Conservation (phyloP, 1,140 invertebrate genomes). For the Atta cephalotes region DNA sequence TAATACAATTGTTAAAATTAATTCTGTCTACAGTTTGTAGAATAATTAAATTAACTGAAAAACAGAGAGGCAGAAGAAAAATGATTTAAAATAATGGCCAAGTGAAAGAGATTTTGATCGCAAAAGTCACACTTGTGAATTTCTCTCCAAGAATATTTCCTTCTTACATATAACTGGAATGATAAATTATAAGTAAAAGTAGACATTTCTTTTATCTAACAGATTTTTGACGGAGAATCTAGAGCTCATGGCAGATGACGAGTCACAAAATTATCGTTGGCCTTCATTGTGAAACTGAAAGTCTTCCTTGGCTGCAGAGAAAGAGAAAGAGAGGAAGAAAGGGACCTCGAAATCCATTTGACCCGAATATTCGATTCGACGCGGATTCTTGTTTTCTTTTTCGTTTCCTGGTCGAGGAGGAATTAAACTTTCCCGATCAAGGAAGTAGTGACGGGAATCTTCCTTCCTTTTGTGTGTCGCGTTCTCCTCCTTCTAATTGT, state of each 20-base stretch:
- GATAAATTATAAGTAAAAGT: conserved; percentile 22
- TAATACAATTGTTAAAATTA: background rate
- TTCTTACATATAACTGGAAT: background rate
- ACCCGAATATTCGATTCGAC: conserved; percentile 76
- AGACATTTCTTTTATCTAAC: conserved; percentile 32
- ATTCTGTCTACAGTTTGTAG: background rate
- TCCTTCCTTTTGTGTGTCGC: background rate
- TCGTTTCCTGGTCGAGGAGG: conserved; percentile 21
- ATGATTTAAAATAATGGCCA: background rate
- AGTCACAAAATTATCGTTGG: conserved; percentile 43
- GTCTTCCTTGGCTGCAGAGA: conserved; percentile 31
- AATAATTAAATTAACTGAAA: background rate
- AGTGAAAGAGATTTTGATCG: conserved; percentile 7
- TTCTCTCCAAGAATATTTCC: background rate
- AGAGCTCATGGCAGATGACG: background rate
- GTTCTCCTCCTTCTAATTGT: background rate
- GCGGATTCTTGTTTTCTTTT: conserved; percentile 13
- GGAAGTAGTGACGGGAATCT: conserved; percentile 2
- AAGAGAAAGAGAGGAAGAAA: conserved; percentile 68
- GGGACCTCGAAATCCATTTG: conserved; percentile 77
- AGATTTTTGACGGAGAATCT: conserved; percentile 26
- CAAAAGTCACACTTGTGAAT: background rate
- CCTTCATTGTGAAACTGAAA: conserved; percentile 68
- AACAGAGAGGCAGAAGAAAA: background rate
- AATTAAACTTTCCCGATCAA: conserved; percentile 49